These are phyloP conservation scores for Agrochola circellaris DNA, from an alignment of 2,888 invertebrate genomes.

Conservation along the genomic window DNA sequence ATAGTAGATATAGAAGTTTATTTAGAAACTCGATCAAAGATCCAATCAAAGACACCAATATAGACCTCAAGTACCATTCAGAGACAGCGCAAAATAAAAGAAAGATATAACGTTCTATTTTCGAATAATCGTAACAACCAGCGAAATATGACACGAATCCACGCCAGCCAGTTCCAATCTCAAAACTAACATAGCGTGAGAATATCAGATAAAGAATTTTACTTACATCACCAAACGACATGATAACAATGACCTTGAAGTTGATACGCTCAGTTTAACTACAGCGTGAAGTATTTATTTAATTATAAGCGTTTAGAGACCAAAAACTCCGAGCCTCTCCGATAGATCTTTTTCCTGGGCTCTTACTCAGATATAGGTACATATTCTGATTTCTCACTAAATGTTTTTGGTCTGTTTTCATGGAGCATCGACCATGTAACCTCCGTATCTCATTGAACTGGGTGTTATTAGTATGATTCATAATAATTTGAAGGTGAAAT, in stretches of 20 bases:
- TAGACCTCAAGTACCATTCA: constrained; percentile 38
- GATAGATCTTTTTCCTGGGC: not conserved
- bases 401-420: constrained; percentile 7
- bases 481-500: constrained; percentile 9
- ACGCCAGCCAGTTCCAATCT: constrained; percentile 57
- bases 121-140: constrained; percentile 49
- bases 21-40: constrained; percentile 1
- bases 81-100: constrained; percentile 57
- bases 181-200: constrained; percentile 75
- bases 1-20: not conserved
- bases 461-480: constrained; percentile 26
- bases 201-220: constrained; percentile 76
- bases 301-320: constrained; percentile 46
- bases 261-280: constrained; percentile 62
- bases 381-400: not conserved
- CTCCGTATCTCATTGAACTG: constrained; percentile 25
- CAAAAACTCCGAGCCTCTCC: constrained; percentile 11
- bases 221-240: constrained; percentile 67
- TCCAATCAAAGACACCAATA: constrained; percentile 6
- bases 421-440: constrained; percentile 20
- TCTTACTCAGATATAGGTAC: not conserved
- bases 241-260: constrained; percentile 73
- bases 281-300: constrained; percentile 62
- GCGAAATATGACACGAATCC: constrained; percentile 55
- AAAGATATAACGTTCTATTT: constrained; percentile 45